Evolutionary conservation across 2,797 vertebrate species (phyloP), one percentile per base, ranked within the genome.

Genomic region (Cheirogaleus major): DNA sequence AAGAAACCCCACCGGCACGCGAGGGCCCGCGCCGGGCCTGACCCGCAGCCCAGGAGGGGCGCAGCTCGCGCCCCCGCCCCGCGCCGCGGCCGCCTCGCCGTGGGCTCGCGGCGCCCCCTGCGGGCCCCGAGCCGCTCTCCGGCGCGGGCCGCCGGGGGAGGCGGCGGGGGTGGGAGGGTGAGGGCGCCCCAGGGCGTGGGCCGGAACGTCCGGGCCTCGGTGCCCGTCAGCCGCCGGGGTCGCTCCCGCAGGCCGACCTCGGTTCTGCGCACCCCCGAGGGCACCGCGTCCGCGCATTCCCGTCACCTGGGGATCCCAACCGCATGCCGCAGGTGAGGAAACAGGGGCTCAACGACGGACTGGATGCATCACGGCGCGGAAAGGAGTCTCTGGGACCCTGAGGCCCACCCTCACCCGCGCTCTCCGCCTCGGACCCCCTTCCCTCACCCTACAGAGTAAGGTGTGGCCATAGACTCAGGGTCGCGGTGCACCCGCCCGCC

Each of bases 81-180:
- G 35, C 15, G 7, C n/a, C 18, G 27, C 17, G 0, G 22, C 8
- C 0, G 59, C 23, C 43, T 1, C 12, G 27, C 32, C 0, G 63
- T 48, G 91, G 59, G 57, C 41, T 95, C 38, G 27, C 12, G 48
- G 97, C 95, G 91, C 95, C 94, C 89, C 82, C 97, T 96, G 89
- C 85, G 22, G 97, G 84, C 70, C 1, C 32, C 1, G 27, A 48
- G 7, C 69, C 41, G 0, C n/a, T 20, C 50, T 45, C 2, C 5
- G 23, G n/a, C 32, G 7, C 14, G 2, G 22, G 17, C 22, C 57
- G 2, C 50, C 0, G 4, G 0, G 0, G 30, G 18, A 23, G 87
- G 41, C 6, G 38, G 41, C 41, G 41, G 5, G 41, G 41, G 41
- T 7, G 41, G 41, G 41, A 43, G 41, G 41, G 5, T 43, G 41